Evolutionary conservation across 1,140 invertebrate species (phyloP).

Genomic region (Nebria ingens): DNA sequence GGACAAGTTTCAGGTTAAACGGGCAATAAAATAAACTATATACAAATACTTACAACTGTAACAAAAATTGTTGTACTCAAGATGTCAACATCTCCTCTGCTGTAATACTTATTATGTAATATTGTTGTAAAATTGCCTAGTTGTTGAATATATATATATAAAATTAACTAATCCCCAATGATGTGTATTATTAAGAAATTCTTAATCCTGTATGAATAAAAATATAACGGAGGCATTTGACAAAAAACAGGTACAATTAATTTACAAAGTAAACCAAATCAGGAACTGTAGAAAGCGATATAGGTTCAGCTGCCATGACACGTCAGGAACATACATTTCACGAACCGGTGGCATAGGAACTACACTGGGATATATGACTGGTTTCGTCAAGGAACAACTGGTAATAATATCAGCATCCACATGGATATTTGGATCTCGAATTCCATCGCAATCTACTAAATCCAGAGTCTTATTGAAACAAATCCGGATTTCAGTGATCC

Average conservation of each 20-base stretch:
- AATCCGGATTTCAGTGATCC: slow-evolving; percentile 52
- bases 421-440: slow-evolving; percentile 21
- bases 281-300: slow-evolving; percentile 22
- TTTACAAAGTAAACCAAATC: slow-evolving; percentile 22
- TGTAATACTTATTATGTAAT: too few relatives aligned
- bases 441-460: slow-evolving; percentile 46
- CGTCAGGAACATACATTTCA: not conserved
- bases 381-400: slow-evolving; percentile 44
- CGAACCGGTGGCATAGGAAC: slow-evolving; percentile 24
- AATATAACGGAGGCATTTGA: too few relatives aligned
- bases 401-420: slow-evolving; percentile 33
- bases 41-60: too few relatives aligned
- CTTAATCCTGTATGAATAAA: too few relatives aligned
- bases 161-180: too few relatives aligned
- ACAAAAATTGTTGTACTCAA: too few relatives aligned
- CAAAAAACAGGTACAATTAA: not conserved
- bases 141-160: too few relatives aligned
- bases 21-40: too few relatives aligned
- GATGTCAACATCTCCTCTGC: too few relatives aligned
- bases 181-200: too few relatives aligned
- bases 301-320: slow-evolving; percentile 12
- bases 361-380: slow-evolving; percentile 44
- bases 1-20: too few relatives aligned
- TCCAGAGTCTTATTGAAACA: slow-evolving; percentile 53
- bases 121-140: too few relatives aligned